A percentile compares a stretch with the other conserved stretches of the same genome.
These are phyloP conservation scores for Hydropsyche betteni DNA, from an alignment of 2,888 invertebrate genomes.

Conservation along the genomic window DNA sequence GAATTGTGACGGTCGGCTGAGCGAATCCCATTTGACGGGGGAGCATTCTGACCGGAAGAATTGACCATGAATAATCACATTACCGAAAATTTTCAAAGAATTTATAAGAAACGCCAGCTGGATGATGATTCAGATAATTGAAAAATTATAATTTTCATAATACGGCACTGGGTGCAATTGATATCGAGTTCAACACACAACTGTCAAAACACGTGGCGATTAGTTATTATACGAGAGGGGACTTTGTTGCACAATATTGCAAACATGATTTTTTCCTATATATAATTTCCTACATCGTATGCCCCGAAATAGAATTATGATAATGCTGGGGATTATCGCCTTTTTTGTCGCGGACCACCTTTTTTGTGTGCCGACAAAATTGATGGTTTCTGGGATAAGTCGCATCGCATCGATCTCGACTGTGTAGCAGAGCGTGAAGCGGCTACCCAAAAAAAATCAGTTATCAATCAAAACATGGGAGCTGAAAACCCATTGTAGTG, in stretches of 20 bases:
- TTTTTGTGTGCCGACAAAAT: slow-evolving; percentile 18
- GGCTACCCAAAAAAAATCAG: slow-evolving; percentile 45
- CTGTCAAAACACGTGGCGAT: neutral
- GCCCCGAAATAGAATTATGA: slow-evolving; percentile 18
- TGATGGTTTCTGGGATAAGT: slow-evolving; percentile 33
- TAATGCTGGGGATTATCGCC: slow-evolving; percentile 28
- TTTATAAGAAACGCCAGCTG: too few species aligned
- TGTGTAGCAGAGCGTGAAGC: slow-evolving; percentile 32
- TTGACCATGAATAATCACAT: slow-evolving; percentile 28
- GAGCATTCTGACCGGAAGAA: slow-evolving; percentile 29
- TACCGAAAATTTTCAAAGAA: neutral
- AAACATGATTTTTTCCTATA: slow-evolving; percentile 3
- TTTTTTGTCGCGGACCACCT: slow-evolving; percentile 13
- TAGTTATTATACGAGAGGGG: neutral
- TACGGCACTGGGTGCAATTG: neutral
- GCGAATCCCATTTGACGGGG: slow-evolving; percentile 21
- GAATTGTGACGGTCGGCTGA: slow-evolving; percentile 50
- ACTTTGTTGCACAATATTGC: neutral
- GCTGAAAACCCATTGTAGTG: slow-evolving; percentile 43
- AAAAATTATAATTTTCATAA: too few species aligned
- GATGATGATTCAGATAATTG: too few species aligned
- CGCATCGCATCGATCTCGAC: slow-evolving; percentile 35
- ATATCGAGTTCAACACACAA: neutral
- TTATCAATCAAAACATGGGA: slow-evolving; percentile 51
- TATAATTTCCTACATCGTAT: neutral